Conservation (phyloP, 2,113 vertebrate genomes). For the Anolis sagrei region DNA sequence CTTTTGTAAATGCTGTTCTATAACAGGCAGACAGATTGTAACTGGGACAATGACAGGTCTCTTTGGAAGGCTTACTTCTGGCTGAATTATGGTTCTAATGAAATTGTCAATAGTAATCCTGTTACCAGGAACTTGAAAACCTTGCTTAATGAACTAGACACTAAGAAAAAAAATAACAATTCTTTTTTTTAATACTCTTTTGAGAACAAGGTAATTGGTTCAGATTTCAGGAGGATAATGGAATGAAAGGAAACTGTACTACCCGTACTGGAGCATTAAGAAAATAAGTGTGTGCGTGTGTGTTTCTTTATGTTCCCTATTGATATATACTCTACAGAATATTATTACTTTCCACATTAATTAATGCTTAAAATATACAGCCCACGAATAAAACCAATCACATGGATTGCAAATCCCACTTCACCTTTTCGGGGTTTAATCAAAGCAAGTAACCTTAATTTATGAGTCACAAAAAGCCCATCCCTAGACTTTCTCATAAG, state of each 20-base stretch:
- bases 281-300: neutral
- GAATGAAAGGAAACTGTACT: conserved; percentile 60
- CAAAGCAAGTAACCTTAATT: neutral
- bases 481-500: neutral
- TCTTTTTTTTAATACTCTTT: conserved; percentile 66
- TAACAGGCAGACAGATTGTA: conserved; percentile 62
- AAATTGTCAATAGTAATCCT: conserved; percentile 78
- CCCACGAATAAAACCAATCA: neutral
- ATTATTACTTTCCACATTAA: neutral
- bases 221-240: conserved; percentile 63
- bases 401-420: neutral
- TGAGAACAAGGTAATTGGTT: conserved; percentile 69
- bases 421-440: neutral
- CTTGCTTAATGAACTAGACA: conserved; percentile 77
- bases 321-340: neutral
- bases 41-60: conserved; percentile 61
- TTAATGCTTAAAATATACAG: conserved; percentile 4
- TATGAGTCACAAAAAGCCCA: neutral
- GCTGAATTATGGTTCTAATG: conserved; percentile 76
- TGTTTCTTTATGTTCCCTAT: neutral
- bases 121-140: conserved; percentile 72
- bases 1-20: conserved; percentile 59
- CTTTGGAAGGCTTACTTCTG: conserved; percentile 59
- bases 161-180: conserved; percentile 75
- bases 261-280: conserved; percentile 6